Conservation (phyloP, 2,113 vertebrate species). For the Australoheros scitulus region DNA sequence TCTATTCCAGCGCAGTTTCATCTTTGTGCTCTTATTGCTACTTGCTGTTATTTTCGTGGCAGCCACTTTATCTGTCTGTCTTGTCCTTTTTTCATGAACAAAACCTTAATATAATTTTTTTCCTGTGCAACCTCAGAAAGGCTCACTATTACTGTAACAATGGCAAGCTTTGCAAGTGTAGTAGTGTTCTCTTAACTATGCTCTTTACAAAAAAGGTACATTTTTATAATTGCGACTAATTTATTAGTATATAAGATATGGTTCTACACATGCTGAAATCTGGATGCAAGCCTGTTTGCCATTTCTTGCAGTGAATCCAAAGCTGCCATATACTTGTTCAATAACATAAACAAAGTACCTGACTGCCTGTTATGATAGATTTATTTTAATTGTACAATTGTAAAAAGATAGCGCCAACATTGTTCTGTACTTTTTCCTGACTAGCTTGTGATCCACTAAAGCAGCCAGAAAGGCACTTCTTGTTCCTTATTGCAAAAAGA, state of each 20-base stretch:
- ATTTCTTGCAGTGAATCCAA: slow-evolving; percentile 34
- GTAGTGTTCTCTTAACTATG: background rate
- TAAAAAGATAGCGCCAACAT: background rate
- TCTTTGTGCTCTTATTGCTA: slow-evolving; percentile 54
- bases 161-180: slow-evolving; percentile 9
- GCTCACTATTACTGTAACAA: background rate
- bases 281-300: slow-evolving; percentile 17
- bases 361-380: background rate
- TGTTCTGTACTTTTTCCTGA: background rate
- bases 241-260: background rate
- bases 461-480: background rate
- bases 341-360: slow-evolving; percentile 1
- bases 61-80: slow-evolving; percentile 60
- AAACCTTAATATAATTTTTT: slow-evolving; percentile 15
- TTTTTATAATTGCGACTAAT: background rate
- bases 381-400: background rate
- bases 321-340: slow-evolving; percentile 37
- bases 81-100: slow-evolving; percentile 66
- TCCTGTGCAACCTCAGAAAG: slow-evolving; percentile 14
- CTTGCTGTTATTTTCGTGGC: slow-evolving; percentile 52
- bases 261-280: background rate
- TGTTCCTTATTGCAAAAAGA: slow-evolving; percentile 28
- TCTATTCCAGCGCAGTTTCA: slow-evolving; percentile 39
- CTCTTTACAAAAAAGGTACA: background rate
- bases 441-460: background rate